Conservation (phyloP, 1,140 invertebrate species). For the Drosophila willistoni region DNA sequence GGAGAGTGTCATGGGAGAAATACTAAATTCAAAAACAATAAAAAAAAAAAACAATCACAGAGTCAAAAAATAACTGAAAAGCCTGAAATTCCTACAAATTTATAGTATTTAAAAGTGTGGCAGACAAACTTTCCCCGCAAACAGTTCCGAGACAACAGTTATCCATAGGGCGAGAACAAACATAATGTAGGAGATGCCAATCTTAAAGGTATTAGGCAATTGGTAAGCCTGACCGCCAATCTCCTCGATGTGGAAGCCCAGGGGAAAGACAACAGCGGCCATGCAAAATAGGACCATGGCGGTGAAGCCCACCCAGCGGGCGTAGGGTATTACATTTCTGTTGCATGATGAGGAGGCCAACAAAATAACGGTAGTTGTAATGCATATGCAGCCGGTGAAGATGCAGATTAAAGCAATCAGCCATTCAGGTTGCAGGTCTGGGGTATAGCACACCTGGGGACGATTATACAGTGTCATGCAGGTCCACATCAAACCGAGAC, state of each 20-base stretch:
- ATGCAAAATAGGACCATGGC: constrained; percentile 98
- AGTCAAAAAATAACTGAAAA: constrained; percentile 47
- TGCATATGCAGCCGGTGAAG: constrained; percentile 95
- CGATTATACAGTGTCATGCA: constrained; percentile 96
- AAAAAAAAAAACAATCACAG: not conserved
- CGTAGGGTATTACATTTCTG: constrained; percentile 94
- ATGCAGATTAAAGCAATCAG: constrained; percentile 94
- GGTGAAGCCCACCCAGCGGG: constrained; percentile 97
- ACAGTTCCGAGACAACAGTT: constrained; percentile 97
- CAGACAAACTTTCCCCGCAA: constrained; percentile 98
- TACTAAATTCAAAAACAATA: constrained; percentile 28
- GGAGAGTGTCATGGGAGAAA: not conserved
- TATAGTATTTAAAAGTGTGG: constrained; percentile 91
- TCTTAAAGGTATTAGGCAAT: constrained; percentile 96
- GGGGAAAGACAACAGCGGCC: constrained; percentile 97
- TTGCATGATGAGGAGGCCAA: constrained; percentile 95
- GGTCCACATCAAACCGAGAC: constrained; percentile 95
- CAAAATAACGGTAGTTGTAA: constrained; percentile 95
- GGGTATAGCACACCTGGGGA: constrained; percentile 93
- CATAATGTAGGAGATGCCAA: constrained; percentile 97
- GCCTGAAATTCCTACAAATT: constrained; percentile 14
- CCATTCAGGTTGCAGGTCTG: constrained; percentile 95
- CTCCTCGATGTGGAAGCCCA: constrained; percentile 97
- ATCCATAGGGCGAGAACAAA: constrained; percentile 98
- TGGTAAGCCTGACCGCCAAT: constrained; percentile 98